Base-by-base conservation (phyloP, 2,888 invertebrate genomes). In the Aethes cnicana region DNA sequence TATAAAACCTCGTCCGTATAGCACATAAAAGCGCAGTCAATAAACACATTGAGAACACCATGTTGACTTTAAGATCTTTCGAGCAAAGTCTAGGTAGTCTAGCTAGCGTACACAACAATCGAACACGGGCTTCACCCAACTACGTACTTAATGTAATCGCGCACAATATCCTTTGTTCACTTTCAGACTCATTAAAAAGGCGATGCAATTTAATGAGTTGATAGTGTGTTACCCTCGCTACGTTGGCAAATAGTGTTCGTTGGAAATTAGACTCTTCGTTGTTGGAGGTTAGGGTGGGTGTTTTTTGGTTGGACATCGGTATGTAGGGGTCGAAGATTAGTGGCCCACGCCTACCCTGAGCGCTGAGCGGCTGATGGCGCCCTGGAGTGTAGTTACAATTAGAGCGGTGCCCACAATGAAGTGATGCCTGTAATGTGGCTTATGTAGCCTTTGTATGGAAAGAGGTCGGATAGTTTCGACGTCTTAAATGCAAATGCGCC, bases 181-280 rank as follows among this genome's bases (percentile, higher is more conserved):
- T 88, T 87, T 88, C 89, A 87, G 89, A 88, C 87, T 89, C 89
- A 89, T 89, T 89, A 89, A 89, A 89, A 89, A 88, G 83, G 86
- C 87, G 88, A 89, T 89, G 89, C 89, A 89, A 89, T 89, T 89
- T 89, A 89, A 89, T 88, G 87, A 88, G 83, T 86, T 86, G 89
- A 87, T 89, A 88, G 89, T 89, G 89, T 84, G 89, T 88, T 86
- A 81, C 87, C 87, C 86, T 81, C 83, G 84, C 85, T 79, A 80
- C 82, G 85, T 87, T 86, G 81, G 84, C 87, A 84, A 85, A 87
- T 85, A 84, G 73, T 66, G 59, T 18, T 16, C 62, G 54, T 33
- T 37, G 56, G 55, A 81, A 62, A 63, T 59, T 67, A 55, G 54
- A 60, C 78, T 71, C 66, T 84, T 72, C 57, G 39, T 53, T 28